Percentiles rank a stretch among this genome's conserved stretches.
These are phyloP conservation scores for Synanthedon formicaeformis DNA, from an alignment of 2,888 invertebrate species.

Conservation along the genomic window DNA sequence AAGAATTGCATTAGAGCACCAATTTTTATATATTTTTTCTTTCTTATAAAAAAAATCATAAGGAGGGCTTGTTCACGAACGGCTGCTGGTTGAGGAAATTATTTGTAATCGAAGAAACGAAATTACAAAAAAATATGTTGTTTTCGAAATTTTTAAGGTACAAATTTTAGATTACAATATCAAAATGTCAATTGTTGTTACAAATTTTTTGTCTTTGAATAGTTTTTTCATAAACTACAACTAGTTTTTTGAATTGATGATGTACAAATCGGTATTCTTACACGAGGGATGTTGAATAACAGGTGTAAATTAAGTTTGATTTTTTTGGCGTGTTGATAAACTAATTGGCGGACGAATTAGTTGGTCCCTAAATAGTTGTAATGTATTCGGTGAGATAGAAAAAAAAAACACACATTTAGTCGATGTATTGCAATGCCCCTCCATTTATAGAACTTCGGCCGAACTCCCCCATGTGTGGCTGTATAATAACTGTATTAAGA, in stretches of 20 bases:
- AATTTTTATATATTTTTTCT: slow-evolving; percentile 44
- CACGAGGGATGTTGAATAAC: slow-evolving; percentile 32
- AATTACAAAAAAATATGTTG: slow-evolving; percentile 36
- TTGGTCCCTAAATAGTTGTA: slow-evolving; percentile 48
- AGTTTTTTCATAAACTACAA: slow-evolving; percentile 7
- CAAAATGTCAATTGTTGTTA: slow-evolving; percentile 31
- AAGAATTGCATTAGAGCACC: slow-evolving; percentile 64
- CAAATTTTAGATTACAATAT: slow-evolving; percentile 50
- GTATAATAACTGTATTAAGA: slow-evolving; percentile 9
- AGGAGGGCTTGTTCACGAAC: slow-evolving; percentile 26
- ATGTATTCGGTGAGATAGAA: slow-evolving; percentile 59
- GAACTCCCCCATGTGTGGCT: slow-evolving; percentile 40
- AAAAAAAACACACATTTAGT: slow-evolving; percentile 39
- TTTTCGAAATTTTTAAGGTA: slow-evolving; percentile 49
- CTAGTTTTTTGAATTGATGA: slow-evolving; percentile 18
- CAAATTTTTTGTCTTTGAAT: background rate
- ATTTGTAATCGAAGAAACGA: slow-evolving; percentile 13
- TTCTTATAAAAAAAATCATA: slow-evolving; percentile 27
- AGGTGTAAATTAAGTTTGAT: slow-evolving; percentile 45
- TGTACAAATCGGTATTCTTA: slow-evolving; percentile 37
- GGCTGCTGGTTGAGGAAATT: slow-evolving; percentile 20
- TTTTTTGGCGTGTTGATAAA: slow-evolving; percentile 44
- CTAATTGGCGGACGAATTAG: slow-evolving; percentile 46
- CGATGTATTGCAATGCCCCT: slow-evolving; percentile 52
- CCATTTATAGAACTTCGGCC: slow-evolving; percentile 33